Base-by-base conservation (phyloP, 2,113 vertebrate species). In the Lethenteron camtschaticum region DNA sequence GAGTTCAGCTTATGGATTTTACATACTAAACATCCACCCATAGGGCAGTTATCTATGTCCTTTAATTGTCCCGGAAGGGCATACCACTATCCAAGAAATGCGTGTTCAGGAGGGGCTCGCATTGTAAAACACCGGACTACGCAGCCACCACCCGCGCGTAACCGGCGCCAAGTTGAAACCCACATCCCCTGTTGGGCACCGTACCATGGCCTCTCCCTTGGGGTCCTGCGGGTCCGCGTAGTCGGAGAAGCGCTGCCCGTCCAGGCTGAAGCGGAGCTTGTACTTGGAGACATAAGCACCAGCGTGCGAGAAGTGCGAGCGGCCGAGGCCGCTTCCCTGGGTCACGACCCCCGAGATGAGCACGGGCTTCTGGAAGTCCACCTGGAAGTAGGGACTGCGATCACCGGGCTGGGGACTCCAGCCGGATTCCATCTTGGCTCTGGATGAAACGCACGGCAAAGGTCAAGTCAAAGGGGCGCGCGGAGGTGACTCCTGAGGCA, bases 321-420 rank as follows among this genome's bases (percentile, higher is more conserved):
- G 63, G 11, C n/a, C 63, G 11, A 24, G n/a, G 10, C n/a, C 63
- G 14, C 81, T 83, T 10, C 83, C 86, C 73, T 87, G 85, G 1
- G 78, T 83, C 74, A 84, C 78, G 56, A 87, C 73, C 0, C 84
- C 85, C 0, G 84, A 84, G n/a, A 87, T 73, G 80, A 85, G 85
- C 9, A 75, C 80, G 12, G 84, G 84, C 75, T 82, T 80, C 56
- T 81, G 76, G 69, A 87, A 81, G 73, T 87, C 85, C 74, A 87
- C 82, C 72, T 87, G 84, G 24, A 86, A 80, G 72, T 81, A 85
- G 2, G 85, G 85, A 10, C 77, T 69, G 1, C 74, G 73, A 69
- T 87, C 86, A 14, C 75, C 71, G 1, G 75, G 76, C 57, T 80
- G 72, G 0, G 85, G 85, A 72, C 85, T 85, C 85, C 85, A 87